These are phyloP conservation scores for Tauraco erythrolophus DNA, from an alignment of 2,113 vertebrate genomes.

Conservation along the genomic window DNA sequence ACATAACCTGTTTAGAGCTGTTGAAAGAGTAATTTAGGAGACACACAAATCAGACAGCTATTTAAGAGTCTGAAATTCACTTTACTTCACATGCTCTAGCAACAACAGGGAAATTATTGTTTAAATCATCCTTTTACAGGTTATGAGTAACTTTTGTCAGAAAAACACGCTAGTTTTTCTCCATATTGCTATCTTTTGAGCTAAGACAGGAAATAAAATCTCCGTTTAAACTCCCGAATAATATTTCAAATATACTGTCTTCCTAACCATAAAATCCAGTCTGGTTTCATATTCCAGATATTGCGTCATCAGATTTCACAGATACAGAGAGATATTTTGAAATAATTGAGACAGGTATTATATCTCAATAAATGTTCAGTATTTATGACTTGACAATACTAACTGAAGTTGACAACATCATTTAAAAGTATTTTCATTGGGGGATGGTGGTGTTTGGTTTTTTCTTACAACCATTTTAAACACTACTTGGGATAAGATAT, in stretches of 20 bases:
- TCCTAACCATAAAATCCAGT: background rate
- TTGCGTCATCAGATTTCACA: background rate
- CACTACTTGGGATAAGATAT: background rate
- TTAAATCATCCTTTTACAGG: background rate
- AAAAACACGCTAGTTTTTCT: background rate
- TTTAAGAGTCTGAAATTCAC: background rate
- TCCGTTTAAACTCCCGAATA: background rate
- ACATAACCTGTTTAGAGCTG: background rate
- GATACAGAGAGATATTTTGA: background rate
- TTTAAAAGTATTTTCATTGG: background rate
- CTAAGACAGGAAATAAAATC: background rate
- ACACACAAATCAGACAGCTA: background rate
- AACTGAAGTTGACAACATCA: background rate
- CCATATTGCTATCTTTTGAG: background rate
- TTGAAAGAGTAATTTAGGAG: background rate
- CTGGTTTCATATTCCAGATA: background rate
- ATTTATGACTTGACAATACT: background rate
- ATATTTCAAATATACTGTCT: background rate
- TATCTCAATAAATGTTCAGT: background rate
- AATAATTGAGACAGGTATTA: background rate
- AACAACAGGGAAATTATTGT: background rate
- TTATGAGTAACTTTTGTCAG: background rate
- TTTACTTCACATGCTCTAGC: background rate
- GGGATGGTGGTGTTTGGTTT: fast-evolving
- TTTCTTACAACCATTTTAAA: background rate